Percentiles rank a stretch among this genome's conserved stretches.
Evolutionary conservation across 2,888 invertebrate species (phyloP).

Genomic region (Drosophila anomelani): DNA sequence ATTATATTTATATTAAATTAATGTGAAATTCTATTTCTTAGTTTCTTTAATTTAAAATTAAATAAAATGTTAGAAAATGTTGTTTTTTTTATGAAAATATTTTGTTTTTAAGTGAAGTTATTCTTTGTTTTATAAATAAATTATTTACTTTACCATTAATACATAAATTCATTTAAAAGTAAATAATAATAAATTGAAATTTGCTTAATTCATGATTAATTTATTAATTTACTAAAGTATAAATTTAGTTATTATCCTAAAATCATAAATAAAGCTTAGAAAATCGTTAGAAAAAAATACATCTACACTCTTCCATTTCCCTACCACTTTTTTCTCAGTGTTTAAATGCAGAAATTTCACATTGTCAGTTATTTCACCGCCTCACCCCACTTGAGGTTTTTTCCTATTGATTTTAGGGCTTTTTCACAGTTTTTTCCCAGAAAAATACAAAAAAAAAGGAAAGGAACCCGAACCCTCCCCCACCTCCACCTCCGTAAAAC

Average conservation of each 20-base stretch:
- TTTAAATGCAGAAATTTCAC: conserved; percentile 8
- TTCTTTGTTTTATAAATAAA: background rate
- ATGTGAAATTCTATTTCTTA: too few relatives aligned
- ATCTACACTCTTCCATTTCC: background rate
- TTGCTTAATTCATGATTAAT: background rate
- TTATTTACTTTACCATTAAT: background rate
- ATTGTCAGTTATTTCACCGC: conserved; percentile 39
- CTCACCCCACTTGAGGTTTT: conserved; percentile 48
- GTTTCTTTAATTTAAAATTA: background rate
- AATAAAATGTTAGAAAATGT: background rate
- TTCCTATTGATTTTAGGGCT: conserved; percentile 75
- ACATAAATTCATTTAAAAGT: background rate
- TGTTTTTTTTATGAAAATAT: background rate
- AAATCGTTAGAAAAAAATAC: too few relatives aligned
- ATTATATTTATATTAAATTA: background rate
- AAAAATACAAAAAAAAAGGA: background rate
- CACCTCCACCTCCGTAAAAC: background rate
- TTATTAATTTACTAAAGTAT: background rate
- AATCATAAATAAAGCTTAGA: background rate
- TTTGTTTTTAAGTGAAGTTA: background rate
- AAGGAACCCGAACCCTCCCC: conserved; percentile 7
- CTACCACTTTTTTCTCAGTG: conserved; percentile 17
- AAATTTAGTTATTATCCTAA: background rate
- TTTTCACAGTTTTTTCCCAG: conserved; percentile 70
- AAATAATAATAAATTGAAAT: background rate